Conservation (phyloP, 2,888 invertebrate genomes). For the Leptopilina myrica region DNA sequence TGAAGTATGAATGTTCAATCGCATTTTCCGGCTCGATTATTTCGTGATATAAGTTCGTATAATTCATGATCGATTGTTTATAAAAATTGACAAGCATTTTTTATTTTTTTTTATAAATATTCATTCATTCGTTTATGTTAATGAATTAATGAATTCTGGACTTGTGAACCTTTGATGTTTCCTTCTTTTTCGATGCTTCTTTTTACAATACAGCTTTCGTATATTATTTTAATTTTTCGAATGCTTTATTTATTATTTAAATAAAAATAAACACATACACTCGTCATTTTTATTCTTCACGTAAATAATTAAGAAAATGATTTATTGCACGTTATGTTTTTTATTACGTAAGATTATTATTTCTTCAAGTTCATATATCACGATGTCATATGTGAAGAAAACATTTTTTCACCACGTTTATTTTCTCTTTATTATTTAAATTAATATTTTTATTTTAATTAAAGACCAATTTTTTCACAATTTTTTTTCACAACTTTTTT, state of each 20-base stretch:
- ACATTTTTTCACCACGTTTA: no score
- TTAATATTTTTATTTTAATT: not conserved
- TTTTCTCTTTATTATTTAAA: no score
- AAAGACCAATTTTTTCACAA: not conserved
- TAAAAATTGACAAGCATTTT: constrained; percentile 5
- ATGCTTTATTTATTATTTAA: not conserved
- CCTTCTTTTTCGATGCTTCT: not conserved
- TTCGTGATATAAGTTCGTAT: not conserved
- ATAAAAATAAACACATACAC: not conserved
- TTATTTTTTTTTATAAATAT: constrained; percentile 6
- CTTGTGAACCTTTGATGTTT: no score
- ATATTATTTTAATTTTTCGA: not conserved
- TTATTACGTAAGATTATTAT: constrained; percentile 11
- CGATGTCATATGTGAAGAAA: not conserved
- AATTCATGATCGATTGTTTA: constrained; percentile 25
- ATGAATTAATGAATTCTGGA: not conserved
- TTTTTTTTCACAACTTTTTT: not conserved
- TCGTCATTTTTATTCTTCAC: not conserved
- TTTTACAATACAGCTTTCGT: not conserved
- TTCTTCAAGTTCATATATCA: not conserved
- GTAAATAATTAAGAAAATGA: not conserved
- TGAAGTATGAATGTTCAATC: constrained; percentile 27
- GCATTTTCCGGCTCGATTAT: constrained; percentile 33
- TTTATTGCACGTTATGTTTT: not conserved
- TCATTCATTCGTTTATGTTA: not conserved